Conservation (phyloP, 2,113 vertebrate species). For the Empidonax alnorum region DNA sequence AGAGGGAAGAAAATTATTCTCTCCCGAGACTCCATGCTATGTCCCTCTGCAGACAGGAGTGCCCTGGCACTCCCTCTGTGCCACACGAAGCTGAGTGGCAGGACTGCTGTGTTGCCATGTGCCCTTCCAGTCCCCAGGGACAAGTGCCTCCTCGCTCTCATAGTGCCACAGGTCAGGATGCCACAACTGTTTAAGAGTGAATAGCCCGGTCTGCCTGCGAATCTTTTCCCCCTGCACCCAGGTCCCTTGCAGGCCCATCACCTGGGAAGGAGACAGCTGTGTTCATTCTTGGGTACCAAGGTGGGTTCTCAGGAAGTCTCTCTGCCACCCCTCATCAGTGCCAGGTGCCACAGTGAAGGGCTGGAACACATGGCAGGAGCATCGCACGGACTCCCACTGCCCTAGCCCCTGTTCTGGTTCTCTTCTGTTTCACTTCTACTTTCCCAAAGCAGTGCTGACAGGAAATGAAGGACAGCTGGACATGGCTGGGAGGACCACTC, state of each 20-base stretch:
- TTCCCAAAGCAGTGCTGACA: neutral
- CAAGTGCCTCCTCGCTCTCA: neutral
- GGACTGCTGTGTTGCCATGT: neutral
- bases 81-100: accelerated
- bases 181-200: neutral
- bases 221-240: neutral
- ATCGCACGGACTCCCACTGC: neutral
- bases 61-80: neutral
- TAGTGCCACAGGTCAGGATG: neutral
- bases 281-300: neutral
- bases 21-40: neutral
- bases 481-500: neutral
- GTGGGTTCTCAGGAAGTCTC: neutral
- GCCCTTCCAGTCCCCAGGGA: neutral
- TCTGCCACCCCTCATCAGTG: neutral
- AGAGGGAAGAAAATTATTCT: neutral
- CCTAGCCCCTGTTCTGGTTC: neutral
- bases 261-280: neutral
- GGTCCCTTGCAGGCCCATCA: neutral
- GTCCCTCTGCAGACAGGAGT: neutral
- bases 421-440: neutral
- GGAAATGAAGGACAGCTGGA: neutral
- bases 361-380: neutral
- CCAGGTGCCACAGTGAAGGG: neutral
- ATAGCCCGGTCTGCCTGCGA: neutral